Conservation (phyloP, 2,888 invertebrate genomes). For the Acrobeloides nanus region DNA sequence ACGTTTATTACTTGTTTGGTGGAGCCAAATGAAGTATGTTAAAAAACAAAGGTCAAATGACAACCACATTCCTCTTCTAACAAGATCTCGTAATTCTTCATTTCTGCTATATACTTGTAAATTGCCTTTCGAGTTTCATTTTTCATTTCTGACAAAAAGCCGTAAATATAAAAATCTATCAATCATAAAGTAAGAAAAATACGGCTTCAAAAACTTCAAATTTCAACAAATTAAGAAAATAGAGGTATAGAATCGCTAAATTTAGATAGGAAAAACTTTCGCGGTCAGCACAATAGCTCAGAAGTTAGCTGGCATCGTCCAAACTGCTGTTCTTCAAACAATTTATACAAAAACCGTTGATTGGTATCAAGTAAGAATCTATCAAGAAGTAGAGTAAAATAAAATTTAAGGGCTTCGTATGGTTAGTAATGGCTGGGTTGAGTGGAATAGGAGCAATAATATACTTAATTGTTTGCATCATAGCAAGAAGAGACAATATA, state of each 20-base stretch:
- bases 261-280: constrained; percentile 44
- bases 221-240: background rate
- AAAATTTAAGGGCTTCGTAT: too few relatives aligned
- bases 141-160: too few relatives aligned
- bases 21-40: constrained; percentile 35
- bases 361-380: constrained; percentile 41
- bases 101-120: too few relatives aligned
- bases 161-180: background rate
- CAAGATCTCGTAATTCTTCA: too few relatives aligned
- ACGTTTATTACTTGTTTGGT: constrained; percentile 46
- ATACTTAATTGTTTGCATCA: too few relatives aligned
- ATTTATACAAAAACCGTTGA: constrained; percentile 46
- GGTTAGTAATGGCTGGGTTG: too few relatives aligned
- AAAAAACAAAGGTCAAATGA: background rate
- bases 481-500: too few relatives aligned
- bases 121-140: too few relatives aligned
- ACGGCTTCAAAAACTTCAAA: background rate
- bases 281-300: constrained; percentile 42
- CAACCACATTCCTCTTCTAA: too few relatives aligned
- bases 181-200: background rate
- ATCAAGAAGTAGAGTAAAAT: too few relatives aligned
- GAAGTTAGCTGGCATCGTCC: constrained; percentile 38
- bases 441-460: too few relatives aligned
- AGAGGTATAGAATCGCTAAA: background rate
- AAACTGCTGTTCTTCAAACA: constrained; percentile 39